Conservation (phyloP, 2,113 vertebrate genomes). For the Lanius collurio region DNA sequence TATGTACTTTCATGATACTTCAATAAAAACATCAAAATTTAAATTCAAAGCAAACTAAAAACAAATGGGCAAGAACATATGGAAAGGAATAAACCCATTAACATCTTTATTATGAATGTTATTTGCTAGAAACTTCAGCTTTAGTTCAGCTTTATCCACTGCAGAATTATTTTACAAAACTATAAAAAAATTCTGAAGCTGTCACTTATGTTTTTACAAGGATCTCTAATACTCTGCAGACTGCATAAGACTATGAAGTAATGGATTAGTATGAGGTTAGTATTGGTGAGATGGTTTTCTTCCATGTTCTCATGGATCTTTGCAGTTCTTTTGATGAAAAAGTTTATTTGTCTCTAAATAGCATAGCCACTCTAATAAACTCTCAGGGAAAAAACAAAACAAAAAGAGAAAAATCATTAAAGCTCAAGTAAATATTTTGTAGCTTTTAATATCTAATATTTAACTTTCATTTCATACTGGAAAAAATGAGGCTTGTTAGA, state of each 20-base stretch:
- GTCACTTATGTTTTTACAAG: not conserved
- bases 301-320: not conserved
- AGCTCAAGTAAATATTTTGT: not conserved
- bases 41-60: not conserved
- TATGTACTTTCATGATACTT: not conserved
- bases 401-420: not conserved
- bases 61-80: not conserved
- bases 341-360: not conserved
- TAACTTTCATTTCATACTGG: not conserved
- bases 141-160: not conserved
- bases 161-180: conserved; percentile 3
- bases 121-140: not conserved
- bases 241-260: not conserved
- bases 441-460: not conserved
- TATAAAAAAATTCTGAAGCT: not conserved
- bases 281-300: not conserved
- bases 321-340: not conserved
- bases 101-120: not conserved
- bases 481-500: not conserved
- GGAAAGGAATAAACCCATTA: not conserved
- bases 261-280: not conserved
- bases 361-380: not conserved
- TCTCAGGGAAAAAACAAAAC: not conserved
- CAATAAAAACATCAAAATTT: not conserved
- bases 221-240: not conserved